These are phyloP conservation scores for Caenorhabditis sp. DNA, from an alignment of 2,888 invertebrate genomes.

Conservation along the genomic window DNA sequence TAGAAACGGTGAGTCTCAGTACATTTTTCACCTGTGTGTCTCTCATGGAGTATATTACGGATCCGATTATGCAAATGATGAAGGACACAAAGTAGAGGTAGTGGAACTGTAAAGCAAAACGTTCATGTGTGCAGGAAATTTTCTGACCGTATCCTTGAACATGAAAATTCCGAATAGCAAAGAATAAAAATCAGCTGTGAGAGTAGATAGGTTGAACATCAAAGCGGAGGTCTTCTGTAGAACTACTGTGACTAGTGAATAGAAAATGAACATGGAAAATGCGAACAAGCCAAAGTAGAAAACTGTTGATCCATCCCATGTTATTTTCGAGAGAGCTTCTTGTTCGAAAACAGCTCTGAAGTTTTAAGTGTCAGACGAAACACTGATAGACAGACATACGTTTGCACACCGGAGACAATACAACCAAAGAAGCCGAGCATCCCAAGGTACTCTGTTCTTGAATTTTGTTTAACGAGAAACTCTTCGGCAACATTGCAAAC, in stretches of 20 bases:
- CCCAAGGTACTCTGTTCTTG: slow-evolving; percentile 90
- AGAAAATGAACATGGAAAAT: slow-evolving; percentile 86
- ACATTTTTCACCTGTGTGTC: slow-evolving; percentile 68
- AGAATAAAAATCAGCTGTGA: slow-evolving; percentile 92
- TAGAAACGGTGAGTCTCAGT: background rate
- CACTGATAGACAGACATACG: slow-evolving; percentile 85
- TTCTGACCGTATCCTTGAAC: slow-evolving; percentile 89
- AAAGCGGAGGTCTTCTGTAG: slow-evolving; percentile 88
- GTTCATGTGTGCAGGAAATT: slow-evolving; percentile 4
- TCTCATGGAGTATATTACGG: slow-evolving; percentile 77
- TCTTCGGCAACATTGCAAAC: slow-evolving; percentile 89
- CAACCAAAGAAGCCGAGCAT: slow-evolving; percentile 91
- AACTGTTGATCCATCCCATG: slow-evolving; percentile 85
- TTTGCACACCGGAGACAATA: slow-evolving; percentile 89
- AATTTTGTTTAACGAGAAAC: slow-evolving; percentile 89
- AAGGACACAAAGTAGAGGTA: slow-evolving; percentile 91
- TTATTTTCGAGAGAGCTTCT: slow-evolving; percentile 87
- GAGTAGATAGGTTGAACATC: slow-evolving; percentile 89
- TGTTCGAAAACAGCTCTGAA: slow-evolving; percentile 87
- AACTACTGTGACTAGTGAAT: slow-evolving; percentile 89
- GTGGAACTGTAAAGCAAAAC: slow-evolving; percentile 88
- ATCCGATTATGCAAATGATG: slow-evolving; percentile 88
- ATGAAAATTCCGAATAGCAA: slow-evolving; percentile 90
- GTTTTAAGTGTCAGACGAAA: slow-evolving; percentile 81
- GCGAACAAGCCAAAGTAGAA: slow-evolving; percentile 85